phyloP scores from a whole-genome alignment of 1,140 invertebrate genomes.

The Pantala flavescens region DNA sequence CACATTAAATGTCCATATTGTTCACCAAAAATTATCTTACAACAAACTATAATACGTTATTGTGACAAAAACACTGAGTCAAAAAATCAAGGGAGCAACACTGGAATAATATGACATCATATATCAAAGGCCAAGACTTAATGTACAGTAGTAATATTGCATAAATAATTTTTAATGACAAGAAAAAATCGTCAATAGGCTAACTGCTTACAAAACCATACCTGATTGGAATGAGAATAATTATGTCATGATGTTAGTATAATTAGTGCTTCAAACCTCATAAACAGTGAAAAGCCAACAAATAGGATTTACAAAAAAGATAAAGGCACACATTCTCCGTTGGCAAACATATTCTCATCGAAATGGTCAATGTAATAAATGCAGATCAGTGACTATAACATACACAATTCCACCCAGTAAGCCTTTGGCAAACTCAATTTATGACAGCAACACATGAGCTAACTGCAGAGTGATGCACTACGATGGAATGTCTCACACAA shows the following conservation, averaged over 20 bases:
- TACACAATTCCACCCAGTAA: conserved; percentile 6
- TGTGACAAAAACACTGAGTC: background rate
- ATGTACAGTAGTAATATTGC: background rate
- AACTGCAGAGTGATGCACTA: background rate
- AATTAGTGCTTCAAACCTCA: background rate
- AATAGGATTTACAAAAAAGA: background rate
- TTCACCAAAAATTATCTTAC: background rate
- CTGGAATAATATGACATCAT: background rate
- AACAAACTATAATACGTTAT: conserved; percentile 4
- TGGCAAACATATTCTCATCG: background rate
- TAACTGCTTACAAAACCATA: background rate
- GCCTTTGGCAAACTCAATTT: background rate
- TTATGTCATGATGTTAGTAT: background rate
- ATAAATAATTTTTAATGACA: background rate
- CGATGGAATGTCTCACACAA: background rate
- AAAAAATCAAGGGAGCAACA: background rate
- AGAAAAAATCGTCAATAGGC: background rate
- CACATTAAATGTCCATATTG: background rate
- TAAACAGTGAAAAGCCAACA: background rate
- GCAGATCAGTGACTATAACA: background rate
- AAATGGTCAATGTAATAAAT: background rate
- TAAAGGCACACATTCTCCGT: conserved; percentile 4
- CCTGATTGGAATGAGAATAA: conserved; percentile 6
- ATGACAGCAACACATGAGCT: background rate
- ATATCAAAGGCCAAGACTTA: background rate